phyloP scores from a whole-genome alignment of 2,797 vertebrate genomes.

The Stomatorhinus walkeri region DNA sequence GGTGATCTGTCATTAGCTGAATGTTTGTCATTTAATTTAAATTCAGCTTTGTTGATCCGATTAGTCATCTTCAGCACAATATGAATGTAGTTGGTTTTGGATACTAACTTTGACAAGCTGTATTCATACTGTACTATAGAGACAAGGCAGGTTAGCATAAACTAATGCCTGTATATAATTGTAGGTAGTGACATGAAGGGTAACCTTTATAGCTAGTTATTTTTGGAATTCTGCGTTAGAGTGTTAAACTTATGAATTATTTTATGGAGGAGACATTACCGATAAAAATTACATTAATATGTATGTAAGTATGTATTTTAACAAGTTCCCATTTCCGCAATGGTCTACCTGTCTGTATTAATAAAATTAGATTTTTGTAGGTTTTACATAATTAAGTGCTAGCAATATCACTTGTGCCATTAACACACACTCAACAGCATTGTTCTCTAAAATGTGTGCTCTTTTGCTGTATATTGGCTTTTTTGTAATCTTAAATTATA shows the following conservation, averaged over 20 bases:
- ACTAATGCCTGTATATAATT: not conserved
- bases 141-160: not conserved
- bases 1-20: not conserved
- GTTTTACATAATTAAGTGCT: not conserved
- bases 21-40: not conserved
- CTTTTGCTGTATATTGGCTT: not conserved
- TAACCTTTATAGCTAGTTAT: not conserved
- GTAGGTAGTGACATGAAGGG: not conserved
- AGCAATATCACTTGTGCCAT: not conserved
- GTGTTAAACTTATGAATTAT: not conserved
- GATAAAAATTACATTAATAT: not conserved
- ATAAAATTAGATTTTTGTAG: not conserved
- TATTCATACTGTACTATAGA: not conserved
- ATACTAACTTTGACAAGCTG: not conserved
- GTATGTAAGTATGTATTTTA: not conserved
- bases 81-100: not conserved
- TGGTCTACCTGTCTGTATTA: not conserved
- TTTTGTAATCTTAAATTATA: not conserved
- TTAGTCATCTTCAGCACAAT: not conserved
- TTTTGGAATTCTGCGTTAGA: not conserved
- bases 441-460: not conserved
- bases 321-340: not conserved
- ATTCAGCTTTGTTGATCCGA: not conserved
- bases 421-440: not conserved
- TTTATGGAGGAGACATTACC: not conserved